Percentiles rank a stretch among this genome's conserved stretches.
These are phyloP conservation scores for Otis tarda DNA, from an alignment of 2,113 vertebrate species.

Conservation along the genomic window DNA sequence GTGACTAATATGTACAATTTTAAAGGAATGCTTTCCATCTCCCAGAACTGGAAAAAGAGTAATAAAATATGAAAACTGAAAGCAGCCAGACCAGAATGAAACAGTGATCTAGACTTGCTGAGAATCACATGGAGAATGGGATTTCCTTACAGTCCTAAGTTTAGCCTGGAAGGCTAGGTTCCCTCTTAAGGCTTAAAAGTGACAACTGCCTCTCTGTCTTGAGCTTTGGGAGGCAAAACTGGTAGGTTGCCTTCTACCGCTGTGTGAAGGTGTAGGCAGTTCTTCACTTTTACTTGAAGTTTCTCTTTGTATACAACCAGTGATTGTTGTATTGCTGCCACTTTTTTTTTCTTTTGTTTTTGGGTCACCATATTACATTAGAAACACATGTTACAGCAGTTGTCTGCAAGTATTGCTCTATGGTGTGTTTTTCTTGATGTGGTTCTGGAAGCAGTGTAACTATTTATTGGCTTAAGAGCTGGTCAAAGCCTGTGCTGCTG, in stretches of 20 bases:
- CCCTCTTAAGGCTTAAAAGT: not conserved
- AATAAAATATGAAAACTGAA: not conserved
- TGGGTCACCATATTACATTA: not conserved
- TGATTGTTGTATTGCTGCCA: not conserved
- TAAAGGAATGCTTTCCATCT: not conserved
- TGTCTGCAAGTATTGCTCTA: not conserved
- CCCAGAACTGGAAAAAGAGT: not conserved
- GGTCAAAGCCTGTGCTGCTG: not conserved
- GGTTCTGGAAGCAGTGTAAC: not conserved
- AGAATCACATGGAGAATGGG: not conserved
- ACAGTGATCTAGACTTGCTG: not conserved
- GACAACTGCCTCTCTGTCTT: not conserved
- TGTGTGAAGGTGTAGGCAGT: not conserved
- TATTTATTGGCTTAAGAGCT: slow-evolving; percentile 21
- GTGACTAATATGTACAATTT: not conserved
- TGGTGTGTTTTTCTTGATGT: not conserved
- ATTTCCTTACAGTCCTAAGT: not conserved
- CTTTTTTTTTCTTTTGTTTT: not conserved
- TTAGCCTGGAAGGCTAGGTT: not conserved
- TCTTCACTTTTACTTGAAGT: not conserved
- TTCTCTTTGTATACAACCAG: not conserved
- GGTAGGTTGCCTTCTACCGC: not conserved
- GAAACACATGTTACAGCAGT: not conserved
- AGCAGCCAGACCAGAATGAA: not conserved
- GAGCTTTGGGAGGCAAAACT: not conserved